Percentiles rank a stretch among this genome's conserved stretches.
Conservation (phyloP, 1,140 invertebrate genomes). For the Chironomus tepperi region DNA sequence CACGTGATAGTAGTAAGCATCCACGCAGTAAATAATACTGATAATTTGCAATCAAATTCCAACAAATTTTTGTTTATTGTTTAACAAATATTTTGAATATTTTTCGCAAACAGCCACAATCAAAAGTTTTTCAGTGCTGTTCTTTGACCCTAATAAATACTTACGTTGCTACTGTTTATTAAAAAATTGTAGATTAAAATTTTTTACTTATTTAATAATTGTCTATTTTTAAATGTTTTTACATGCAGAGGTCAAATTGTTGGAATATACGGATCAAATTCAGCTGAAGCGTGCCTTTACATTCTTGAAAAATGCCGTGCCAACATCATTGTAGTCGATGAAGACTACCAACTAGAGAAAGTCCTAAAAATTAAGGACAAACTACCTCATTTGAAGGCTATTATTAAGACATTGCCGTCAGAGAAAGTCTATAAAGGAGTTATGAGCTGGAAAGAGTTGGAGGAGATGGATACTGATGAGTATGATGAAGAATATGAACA, state of each 20-base stretch:
- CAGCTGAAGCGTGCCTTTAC: slow-evolving; percentile 71
- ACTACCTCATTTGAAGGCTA: slow-evolving; percentile 70
- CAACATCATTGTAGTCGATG: slow-evolving; percentile 84
- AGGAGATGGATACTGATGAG: slow-evolving; percentile 63
- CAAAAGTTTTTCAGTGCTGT: not conserved
- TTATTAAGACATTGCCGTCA: slow-evolving; percentile 72
- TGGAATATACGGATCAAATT: slow-evolving; percentile 90
- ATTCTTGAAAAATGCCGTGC: slow-evolving; percentile 63
- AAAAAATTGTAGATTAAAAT: too few relatives aligned
- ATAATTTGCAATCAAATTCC: too few relatives aligned
- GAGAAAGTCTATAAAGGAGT: slow-evolving; percentile 32
- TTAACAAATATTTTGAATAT: too few relatives aligned
- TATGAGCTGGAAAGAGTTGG: slow-evolving; percentile 60
- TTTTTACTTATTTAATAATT: too few relatives aligned
- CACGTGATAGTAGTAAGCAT: too few relatives aligned
- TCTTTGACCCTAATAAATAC: too few relatives aligned
- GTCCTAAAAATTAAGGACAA: slow-evolving; percentile 61
- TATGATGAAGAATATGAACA: slow-evolving; percentile 60
- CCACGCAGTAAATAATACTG: too few relatives aligned
- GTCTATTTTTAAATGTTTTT: not conserved
- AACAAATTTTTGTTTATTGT: too few relatives aligned
- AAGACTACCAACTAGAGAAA: slow-evolving; percentile 79
- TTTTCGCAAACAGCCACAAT: too few relatives aligned
- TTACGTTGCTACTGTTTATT: too few relatives aligned
- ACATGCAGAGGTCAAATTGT: slow-evolving; percentile 68